Evolutionary conservation across 1,140 invertebrate genomes (phyloP).

Genomic region (Myzus persicae): DNA sequence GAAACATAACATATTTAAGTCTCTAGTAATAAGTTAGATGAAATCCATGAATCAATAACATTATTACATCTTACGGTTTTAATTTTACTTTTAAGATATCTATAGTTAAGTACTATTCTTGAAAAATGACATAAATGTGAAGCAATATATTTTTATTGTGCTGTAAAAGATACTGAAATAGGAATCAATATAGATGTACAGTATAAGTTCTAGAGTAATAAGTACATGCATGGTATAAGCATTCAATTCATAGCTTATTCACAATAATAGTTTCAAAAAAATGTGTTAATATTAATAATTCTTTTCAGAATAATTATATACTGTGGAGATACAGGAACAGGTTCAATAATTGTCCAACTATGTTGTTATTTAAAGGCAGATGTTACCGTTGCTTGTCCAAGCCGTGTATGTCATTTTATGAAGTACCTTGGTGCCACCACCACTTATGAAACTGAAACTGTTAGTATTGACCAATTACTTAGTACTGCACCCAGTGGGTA

Average conservation of each 20-base stretch:
- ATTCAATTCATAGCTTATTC: background rate
- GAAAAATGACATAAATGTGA: background rate
- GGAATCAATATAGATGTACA: background rate
- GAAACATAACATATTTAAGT: too few relatives aligned
- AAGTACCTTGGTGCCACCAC: constrained; percentile 70
- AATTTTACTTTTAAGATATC: background rate
- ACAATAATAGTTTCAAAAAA: background rate
- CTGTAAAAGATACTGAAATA: background rate
- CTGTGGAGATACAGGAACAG: constrained; percentile 75
- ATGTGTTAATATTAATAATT: constrained; percentile 48
- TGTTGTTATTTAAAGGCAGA: constrained; percentile 74
- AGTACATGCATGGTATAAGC: background rate
- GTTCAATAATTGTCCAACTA: constrained; percentile 77
- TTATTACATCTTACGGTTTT: background rate
- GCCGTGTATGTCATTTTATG: constrained; percentile 68
- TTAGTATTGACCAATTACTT: constrained; percentile 49
- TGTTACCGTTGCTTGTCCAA: constrained; percentile 65
- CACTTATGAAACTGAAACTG: constrained; percentile 63
- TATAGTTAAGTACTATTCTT: background rate
- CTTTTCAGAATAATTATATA: constrained; percentile 73
- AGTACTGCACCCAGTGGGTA: background rate
- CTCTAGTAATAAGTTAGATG: background rate
- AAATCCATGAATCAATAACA: background rate
- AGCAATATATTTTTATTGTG: background rate
- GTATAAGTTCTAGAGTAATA: background rate